Base-by-base conservation (phyloP, 2,797 vertebrate genomes). In the Cyprinodon diabolis region DNA sequence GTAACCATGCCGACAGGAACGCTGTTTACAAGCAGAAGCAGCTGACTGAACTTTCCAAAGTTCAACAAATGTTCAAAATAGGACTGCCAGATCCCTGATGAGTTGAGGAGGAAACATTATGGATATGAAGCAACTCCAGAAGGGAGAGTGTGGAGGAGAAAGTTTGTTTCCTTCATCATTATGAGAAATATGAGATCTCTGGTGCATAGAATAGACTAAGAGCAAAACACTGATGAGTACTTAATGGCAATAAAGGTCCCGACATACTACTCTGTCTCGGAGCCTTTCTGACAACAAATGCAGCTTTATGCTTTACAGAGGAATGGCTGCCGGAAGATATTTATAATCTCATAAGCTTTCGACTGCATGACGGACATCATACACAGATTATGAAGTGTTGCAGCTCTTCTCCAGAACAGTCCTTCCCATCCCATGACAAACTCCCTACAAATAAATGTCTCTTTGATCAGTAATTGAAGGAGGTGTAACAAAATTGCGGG, bases 1-100 rank as follows among this genome's bases (percentile, higher is more conserved):
- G 40, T 63, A 43, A 43, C 37, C 60, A n/a, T 63, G 37, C 19
- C 60, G n/a, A 63, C 37, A 4, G 21, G 62, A 65, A 65, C 12
- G 21, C 45, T 65, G 25, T 11, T 69, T 57, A 80, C 45, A 66
- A 48, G 66, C 17, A 55, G 45, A 30, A 37, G 69, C 55, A 57
- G 40, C 37, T 56, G 40, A 57, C 13, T 23, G 13, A 56, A 45
- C 43, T 58, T 30, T 30, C 68, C 40, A 69, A 70, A 58, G 55
- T 47, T 57, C 69, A 48, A 15, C 49, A 37, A 54, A 68, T 43
- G 12, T 47, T 65, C 40, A 65, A 65, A 65, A 45, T 23, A 47
- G n/a, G n/a, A 45, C 66, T 11, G 11, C 43, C 62, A 65, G 62
- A 65, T 65, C 66, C 48, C 30, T 6, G 12, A 68, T 11, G 35